Evolutionary conservation across 2,113 vertebrate genomes (phyloP).

Genomic region (Tragelaphus strepsiceros): DNA sequence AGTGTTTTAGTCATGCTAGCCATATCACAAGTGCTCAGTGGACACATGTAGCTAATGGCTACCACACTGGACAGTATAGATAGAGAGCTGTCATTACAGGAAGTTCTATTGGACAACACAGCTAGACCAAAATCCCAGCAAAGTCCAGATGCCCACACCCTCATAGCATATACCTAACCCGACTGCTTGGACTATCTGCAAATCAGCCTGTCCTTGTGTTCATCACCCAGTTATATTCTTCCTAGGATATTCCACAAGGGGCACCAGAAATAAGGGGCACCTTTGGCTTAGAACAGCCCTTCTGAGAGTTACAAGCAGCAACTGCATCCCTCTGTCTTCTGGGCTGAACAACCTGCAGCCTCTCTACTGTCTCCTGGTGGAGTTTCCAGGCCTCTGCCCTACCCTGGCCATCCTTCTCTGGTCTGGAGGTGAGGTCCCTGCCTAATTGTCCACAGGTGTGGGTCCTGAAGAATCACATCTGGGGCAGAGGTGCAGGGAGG

Average conservation of each 20-base stretch:
- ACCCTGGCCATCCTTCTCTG: neutral
- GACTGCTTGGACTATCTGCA: neutral
- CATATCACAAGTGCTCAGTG: neutral
- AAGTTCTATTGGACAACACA: neutral
- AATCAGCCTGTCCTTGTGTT: neutral
- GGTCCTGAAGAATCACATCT: neutral
- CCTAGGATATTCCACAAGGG: neutral
- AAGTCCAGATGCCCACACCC: neutral
- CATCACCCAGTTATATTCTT: neutral
- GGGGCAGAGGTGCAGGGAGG: neutral
- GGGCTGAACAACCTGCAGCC: neutral
- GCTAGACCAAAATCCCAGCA: neutral
- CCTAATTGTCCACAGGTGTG: neutral
- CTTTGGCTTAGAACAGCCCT: neutral
- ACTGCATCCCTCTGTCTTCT: neutral
- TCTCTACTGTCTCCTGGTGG: neutral
- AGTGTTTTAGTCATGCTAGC: neutral
- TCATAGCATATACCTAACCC: neutral
- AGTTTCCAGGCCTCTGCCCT: neutral
- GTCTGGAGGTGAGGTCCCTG: neutral
- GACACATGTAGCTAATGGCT: neutral
- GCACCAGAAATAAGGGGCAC: neutral
- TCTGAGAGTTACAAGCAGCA: neutral
- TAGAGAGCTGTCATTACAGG: neutral
- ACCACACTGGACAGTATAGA: neutral